Base-by-base conservation (phyloP, 2,797 vertebrate genomes). In the Anabas testudineus region DNA sequence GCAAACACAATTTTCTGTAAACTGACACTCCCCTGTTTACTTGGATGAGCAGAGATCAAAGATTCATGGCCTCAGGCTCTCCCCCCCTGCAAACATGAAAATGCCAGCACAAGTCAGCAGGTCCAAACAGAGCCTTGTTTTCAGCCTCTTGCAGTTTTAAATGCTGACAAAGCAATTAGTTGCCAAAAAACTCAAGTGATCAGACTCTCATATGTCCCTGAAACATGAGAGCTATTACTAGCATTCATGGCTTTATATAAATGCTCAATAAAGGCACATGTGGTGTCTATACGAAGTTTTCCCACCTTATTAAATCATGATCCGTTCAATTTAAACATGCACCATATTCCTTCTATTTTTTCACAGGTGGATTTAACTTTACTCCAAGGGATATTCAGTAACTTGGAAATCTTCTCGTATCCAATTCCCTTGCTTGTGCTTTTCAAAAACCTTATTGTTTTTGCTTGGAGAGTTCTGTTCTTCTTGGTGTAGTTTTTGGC, bases 81-180 rank as follows among this genome's bases (percentile, higher is more conserved):
- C 30, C 48, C 30, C 48, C 73, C 53, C 43, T 39, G 42, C 63
- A 62, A 81, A 78, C 67, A 54, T 46, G 57, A 87, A 86, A 89
- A 76, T 55, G 76, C 56, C 5, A 28, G 64, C 41, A 39, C 74
- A 58, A 83, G 82, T 82, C 88, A 89, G 85, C 89, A 87, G 66
- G 80, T 78, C 71, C 26, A 7, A 34, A 58, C 84, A 83, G 68
- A 52, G 60, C 62, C 10, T 16, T 3, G 2, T 12, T 66, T 41
- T 71, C 53, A 55, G 72, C 43, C 74, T 45, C 71, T 43, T 47
- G 42, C 59, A 22, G 18, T 28, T 54, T 76, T 68, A 78, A 80
- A 77, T 39, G 81, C 79, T 86, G 81, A 87, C 77, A 80, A 49
- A 52, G 70, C 75, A 74, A 81, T 59, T 63, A 64, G 68, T 57